Base-by-base conservation (phyloP, 2,113 vertebrate genomes). In the Megaceryle maxima region DNA sequence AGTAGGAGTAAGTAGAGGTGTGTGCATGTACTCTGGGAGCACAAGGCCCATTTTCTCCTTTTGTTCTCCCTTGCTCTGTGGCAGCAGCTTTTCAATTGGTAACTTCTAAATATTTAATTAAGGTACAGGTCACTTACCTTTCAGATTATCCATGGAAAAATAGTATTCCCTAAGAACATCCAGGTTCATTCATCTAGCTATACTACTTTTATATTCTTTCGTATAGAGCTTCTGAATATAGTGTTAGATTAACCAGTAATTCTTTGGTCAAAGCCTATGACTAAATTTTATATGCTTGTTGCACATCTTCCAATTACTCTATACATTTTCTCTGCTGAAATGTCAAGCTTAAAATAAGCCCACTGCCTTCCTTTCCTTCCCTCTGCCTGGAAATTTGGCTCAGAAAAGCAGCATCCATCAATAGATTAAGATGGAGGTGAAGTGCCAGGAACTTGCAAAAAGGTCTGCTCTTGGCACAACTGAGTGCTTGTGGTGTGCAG, bases 51-150 rank as follows among this genome's bases (percentile, higher is more conserved):
- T 94, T 82, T 92, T 66, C 22, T 88, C 60, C 31, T 89, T 88
- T 72, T 73, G 26, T 75, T 67, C 90, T 81, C 8, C 77, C 43
- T 83, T 1, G 1, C 46, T 79, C 11, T 80, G 74, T 93, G 68
- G 43, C 72, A 94, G 41, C 55, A 1, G 2, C 17, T 86, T n/a
- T 86, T 86, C 80, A 84, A 92, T 88, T 96, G 46, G 31, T 48
- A 87, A 78, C 87, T 88, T 93, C 43, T 93, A 22, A 94, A 97
- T 87, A 78, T 88, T 88, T 92, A 83, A 92, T 90, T 77, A 92
- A 63, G 60, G 64, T 68, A 35, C 35, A 72, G 43, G 48, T 81
- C 79, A 81, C 68, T 59, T 92, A 63, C 74, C 69, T 74, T 83
- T 78, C 48, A 72, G 43, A 78, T 90, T 26, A 33, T 57, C 57